Evolutionary conservation across 2,113 vertebrate genomes (phyloP).

Genomic region (Tetrax tetrax): DNA sequence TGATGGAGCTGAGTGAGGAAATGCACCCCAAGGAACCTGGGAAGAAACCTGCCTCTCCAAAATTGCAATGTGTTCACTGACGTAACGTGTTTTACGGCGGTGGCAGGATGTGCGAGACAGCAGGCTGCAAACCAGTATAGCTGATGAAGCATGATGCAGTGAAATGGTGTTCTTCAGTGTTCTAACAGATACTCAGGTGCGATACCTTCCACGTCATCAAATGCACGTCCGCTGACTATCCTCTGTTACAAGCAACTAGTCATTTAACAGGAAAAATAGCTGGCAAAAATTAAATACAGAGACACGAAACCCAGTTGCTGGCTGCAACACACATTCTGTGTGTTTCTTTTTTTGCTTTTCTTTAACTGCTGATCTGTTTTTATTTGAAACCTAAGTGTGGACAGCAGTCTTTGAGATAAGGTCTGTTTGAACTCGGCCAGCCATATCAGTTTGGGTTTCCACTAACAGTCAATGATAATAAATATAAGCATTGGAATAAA

Average conservation of each 20-base stretch:
- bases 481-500: not conserved
- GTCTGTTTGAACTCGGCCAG: not conserved
- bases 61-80: accelerated
- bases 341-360: not conserved
- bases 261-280: not conserved
- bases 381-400: not conserved
- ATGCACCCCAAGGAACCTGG: not conserved
- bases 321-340: accelerated
- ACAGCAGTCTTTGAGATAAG: not conserved
- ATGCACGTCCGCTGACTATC: not conserved
- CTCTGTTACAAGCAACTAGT: not conserved
- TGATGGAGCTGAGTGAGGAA: not conserved
- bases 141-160: not conserved
- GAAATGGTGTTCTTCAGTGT: not conserved
- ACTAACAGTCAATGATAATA: not conserved
- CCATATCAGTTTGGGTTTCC: not conserved
- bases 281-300: not conserved
- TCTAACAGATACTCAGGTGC: not conserved
- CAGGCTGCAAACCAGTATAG: not conserved
- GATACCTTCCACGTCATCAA: not conserved
- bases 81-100: not conserved
- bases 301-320: not conserved
- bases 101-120: not conserved
- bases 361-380: not conserved
- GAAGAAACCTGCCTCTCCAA: not conserved